Conservation (phyloP, 2,888 invertebrate species). For the Synanthedon andrenaeformis region DNA sequence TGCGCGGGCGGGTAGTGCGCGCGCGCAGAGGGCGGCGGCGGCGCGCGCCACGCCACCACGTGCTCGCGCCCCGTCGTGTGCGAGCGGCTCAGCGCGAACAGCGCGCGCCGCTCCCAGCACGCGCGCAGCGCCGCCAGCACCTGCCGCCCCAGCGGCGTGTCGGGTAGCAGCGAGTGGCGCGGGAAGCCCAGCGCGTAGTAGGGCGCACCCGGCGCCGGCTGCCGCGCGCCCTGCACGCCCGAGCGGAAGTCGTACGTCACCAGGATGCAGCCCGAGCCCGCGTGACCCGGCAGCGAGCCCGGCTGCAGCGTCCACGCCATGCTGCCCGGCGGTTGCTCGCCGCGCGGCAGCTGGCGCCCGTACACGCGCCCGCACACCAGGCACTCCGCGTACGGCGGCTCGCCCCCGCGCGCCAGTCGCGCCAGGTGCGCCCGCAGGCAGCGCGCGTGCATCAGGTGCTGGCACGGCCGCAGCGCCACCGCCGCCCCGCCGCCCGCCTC, state of each 20-base stretch:
- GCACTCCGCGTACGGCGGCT: conserved; percentile 82
- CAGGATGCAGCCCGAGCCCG: conserved; percentile 82
- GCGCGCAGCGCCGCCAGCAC: conserved; percentile 80
- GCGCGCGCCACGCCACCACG: conserved; percentile 86
- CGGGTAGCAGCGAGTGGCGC: conserved; percentile 84
- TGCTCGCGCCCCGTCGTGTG: conserved; percentile 91
- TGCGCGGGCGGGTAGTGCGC: conserved; percentile 17
- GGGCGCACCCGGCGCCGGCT: conserved; percentile 86
- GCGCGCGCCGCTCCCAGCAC: conserved; percentile 85
- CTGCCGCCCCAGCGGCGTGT: conserved; percentile 81
- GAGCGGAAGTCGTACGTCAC: conserved; percentile 88
- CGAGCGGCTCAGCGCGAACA: conserved; percentile 89
- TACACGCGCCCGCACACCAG: conserved; percentile 88
- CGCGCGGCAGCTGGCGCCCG: conserved; percentile 83
- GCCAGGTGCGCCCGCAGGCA: conserved; percentile 80
- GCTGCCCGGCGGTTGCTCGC: conserved; percentile 76
- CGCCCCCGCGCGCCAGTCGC: conserved; percentile 29
- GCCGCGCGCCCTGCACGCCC: conserved; percentile 83
- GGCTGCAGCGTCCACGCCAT: conserved; percentile 52
- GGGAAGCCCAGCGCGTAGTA: conserved; percentile 92
- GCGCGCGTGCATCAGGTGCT: conserved; percentile 83
- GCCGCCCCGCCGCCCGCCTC: conserved; percentile 67
- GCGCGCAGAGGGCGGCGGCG: conserved; percentile 34
- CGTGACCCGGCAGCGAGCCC: conserved; percentile 79
- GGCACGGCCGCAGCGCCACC: conserved; percentile 78